Percentiles rank a stretch among this genome's conserved stretches.
These are phyloP conservation scores for Phymorhynchus buccinoides DNA, from an alignment of 1,140 invertebrate species.

Conservation along the genomic window DNA sequence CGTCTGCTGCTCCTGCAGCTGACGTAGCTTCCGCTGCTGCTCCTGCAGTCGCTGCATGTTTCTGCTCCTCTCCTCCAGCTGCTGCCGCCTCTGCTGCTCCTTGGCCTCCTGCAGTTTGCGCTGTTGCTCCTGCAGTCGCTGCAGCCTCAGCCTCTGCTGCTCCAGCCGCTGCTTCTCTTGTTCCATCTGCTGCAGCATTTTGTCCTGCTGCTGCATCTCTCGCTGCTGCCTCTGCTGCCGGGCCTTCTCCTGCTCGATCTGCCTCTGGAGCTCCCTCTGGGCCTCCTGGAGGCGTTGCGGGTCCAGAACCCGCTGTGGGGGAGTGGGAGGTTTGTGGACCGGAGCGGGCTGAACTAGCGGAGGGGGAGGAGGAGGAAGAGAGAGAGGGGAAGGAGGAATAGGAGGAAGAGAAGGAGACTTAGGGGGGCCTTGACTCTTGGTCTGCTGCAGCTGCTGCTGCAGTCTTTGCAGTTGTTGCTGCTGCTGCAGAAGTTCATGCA, in stretches of 20 bases:
- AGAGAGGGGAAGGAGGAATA: no score
- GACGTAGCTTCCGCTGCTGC: neutral
- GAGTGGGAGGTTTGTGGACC: no score
- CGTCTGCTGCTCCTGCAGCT: conserved; percentile 11
- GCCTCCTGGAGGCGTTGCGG: no score
- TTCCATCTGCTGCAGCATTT: neutral
- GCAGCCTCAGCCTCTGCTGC: neutral
- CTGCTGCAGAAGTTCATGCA: no score
- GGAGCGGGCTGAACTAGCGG: no score
- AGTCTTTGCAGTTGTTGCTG: no score
- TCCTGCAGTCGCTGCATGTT: neutral
- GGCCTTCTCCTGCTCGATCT: neutral
- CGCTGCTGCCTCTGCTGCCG: neutral
- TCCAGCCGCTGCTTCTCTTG: neutral
- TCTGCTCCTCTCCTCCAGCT: neutral
- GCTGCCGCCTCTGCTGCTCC: conserved; percentile 12
- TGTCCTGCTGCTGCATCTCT: neutral
- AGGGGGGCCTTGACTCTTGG: no score
- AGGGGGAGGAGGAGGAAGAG: no score
- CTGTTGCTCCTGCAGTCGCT: conserved; percentile 21
- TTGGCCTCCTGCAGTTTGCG: neutral
- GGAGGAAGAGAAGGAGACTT: no score
- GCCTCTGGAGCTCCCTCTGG: neutral
- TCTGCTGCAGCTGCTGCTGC: no score
- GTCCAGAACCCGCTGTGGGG: no score